A percentile compares a stretch with the other conserved stretches of the same genome.
These are phyloP conservation scores for Thamnophis sirtalis DNA, from an alignment of 2,113 vertebrate species.

Conservation along the genomic window DNA sequence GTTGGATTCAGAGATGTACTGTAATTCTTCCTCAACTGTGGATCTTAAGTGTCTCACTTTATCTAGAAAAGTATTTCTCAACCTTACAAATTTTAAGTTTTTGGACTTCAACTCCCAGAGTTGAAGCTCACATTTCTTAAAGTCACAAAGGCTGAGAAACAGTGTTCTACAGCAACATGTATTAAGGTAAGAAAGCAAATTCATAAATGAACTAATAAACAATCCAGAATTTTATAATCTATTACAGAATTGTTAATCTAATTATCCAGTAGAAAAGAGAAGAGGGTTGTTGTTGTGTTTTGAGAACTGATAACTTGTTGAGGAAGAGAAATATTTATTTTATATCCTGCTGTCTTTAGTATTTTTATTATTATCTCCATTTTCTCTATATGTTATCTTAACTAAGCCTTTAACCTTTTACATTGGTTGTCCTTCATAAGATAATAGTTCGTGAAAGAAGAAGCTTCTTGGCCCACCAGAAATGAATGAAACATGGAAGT, in stretches of 20 bases:
- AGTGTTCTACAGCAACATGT: neutral
- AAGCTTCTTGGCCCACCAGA: neutral
- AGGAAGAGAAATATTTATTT: neutral
- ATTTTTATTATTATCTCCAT: neutral
- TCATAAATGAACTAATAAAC: neutral
- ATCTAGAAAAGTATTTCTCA: neutral
- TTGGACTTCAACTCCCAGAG: neutral
- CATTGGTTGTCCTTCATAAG: neutral
- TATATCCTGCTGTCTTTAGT: neutral
- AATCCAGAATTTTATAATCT: neutral
- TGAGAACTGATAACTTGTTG: neutral
- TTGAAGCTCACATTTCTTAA: neutral
- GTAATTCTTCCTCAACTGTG: neutral
- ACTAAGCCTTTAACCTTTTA: neutral
- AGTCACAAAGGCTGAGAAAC: neutral
- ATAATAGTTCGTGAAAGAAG: neutral
- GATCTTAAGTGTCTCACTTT: neutral
- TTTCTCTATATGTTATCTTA: neutral
- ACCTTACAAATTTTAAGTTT: neutral
- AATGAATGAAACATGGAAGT: neutral
- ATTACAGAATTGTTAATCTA: neutral
- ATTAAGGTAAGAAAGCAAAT: neutral
- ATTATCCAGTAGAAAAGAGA: neutral
- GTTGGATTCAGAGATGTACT: neutral
- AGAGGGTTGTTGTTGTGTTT: too few relatives aligned